Evolutionary conservation across 2,888 invertebrate genomes (phyloP), one percentile per base, ranked within the genome.

Genomic region (Ennomos quercinarius): DNA sequence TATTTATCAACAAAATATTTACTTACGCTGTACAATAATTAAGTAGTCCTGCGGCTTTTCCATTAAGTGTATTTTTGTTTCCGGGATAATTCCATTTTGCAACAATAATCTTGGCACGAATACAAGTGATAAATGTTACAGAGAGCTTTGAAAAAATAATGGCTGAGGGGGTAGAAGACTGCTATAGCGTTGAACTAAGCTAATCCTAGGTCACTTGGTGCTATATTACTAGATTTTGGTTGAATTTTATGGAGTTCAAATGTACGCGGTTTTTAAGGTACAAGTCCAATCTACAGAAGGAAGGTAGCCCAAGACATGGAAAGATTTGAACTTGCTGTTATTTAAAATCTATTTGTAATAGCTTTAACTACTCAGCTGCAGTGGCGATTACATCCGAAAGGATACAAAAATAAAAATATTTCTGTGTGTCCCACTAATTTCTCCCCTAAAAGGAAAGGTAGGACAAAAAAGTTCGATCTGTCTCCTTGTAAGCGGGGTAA

Each of bases 81-180:
- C 9, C n/a, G 42, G 56, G 36, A 61, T n/a, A 58, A 52, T 48
- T 57, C 44, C 41, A 52, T 57, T 63, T 59, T 61, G 48, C 54
- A 42, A 59, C 50, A 50, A 45, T 58, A 53, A 53, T 53, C 53
- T 62, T 44, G 42, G 52, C 55, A 53, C 53, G 54, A 43, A 57
- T 39, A 57, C 58, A 54, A 51, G 58, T 66, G 63, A 66, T 61
- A 63, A 63, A 66, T 61, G 63, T 55, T 44, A 48, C 49, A 42
- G 38, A 51, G 57, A 50, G 54, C 11, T 43, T 40, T 56, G 63
- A 57, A 62, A 65, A 66, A 63, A 57, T 60, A 62, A 66, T 58
- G 53, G 54, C 47, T 40, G 54, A 41, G 48, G 47, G n/a, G 39
- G 58, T 36, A 9, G 46, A 48, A 36, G 11, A 36, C 9, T 13